phyloP scores from a whole-genome alignment of 2,797 vertebrate genomes.

The Cynopterus sphinx region DNA sequence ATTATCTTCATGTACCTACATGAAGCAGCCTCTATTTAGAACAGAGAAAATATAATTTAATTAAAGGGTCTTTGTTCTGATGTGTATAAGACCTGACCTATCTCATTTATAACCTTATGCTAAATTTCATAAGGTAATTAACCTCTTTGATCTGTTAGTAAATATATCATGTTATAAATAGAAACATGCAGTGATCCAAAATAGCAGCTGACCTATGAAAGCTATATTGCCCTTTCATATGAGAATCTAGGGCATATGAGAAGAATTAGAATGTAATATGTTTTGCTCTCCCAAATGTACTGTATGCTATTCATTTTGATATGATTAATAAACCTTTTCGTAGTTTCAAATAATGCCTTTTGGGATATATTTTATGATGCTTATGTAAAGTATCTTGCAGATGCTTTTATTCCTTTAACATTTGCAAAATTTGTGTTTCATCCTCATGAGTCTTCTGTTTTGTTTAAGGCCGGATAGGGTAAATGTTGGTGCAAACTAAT shows the following conservation, averaged over 20 bases:
- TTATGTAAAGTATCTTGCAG: conserved; percentile 77
- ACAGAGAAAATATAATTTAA: conserved; percentile 23
- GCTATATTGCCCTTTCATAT: conserved; percentile 23
- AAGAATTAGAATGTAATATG: neutral
- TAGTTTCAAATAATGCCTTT: conserved; percentile 69
- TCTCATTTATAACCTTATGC: neutral
- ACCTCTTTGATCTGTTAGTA: conserved; percentile 40
- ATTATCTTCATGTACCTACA: neutral
- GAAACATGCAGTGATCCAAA: neutral
- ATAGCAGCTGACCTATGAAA: conserved; percentile 37
- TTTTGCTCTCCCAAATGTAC: conserved; percentile 4
- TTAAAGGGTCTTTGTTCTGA: neutral
- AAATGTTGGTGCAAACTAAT: conserved; percentile 86
- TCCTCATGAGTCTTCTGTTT: conserved; percentile 81
- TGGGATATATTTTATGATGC: conserved; percentile 70
- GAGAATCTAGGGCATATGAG: neutral
- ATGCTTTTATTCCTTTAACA: conserved; percentile 85
- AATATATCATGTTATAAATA: conserved; percentile 49
- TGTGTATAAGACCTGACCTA: neutral
- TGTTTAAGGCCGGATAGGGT: conserved; percentile 83
- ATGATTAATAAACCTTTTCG: conserved; percentile 63
- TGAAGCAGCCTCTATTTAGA: neutral
- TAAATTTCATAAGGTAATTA: conserved; percentile 45
- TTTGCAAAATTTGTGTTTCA: conserved; percentile 85
- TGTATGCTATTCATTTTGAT: conserved; percentile 49